Conservation (phyloP, 2,797 vertebrate genomes). For the Pseudotriccus pelzelni region DNA sequence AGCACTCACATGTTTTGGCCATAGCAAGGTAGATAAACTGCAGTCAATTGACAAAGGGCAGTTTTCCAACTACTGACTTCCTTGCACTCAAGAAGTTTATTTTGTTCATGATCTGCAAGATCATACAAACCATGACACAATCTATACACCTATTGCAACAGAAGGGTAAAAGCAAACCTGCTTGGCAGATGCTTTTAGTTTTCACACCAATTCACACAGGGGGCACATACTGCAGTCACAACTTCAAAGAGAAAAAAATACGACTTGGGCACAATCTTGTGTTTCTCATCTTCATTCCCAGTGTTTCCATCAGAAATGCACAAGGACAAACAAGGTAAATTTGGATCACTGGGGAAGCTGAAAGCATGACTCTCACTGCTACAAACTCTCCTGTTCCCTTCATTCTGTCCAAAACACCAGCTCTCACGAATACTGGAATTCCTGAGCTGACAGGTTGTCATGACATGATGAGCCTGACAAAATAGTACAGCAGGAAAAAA, state of each 20-base stretch:
- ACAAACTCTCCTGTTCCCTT: background rate
- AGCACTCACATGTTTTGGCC: background rate
- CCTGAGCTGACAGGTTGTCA: background rate
- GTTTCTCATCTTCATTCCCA: background rate
- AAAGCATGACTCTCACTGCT: background rate
- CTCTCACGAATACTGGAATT: background rate
- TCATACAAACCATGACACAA: background rate
- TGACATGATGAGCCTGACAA: background rate
- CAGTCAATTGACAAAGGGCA: background rate
- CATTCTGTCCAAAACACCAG: background rate
- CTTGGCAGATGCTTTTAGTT: background rate
- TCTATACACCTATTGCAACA: background rate
- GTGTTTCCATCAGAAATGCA: background rate
- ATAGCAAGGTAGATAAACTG: background rate
- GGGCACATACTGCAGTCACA: background rate
- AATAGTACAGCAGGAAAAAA: background rate
- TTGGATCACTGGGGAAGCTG: background rate
- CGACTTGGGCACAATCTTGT: background rate
- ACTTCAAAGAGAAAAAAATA: background rate
- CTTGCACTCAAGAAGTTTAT: background rate
- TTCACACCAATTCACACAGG: background rate
- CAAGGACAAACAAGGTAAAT: background rate
- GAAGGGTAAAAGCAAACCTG: background rate
- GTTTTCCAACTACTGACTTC: background rate
- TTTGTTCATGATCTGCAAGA: background rate